Percentiles rank a stretch among this genome's conserved stretches.
phyloP scores from a whole-genome alignment of 2,797 vertebrate genomes.

The Onychomys torridus region DNA sequence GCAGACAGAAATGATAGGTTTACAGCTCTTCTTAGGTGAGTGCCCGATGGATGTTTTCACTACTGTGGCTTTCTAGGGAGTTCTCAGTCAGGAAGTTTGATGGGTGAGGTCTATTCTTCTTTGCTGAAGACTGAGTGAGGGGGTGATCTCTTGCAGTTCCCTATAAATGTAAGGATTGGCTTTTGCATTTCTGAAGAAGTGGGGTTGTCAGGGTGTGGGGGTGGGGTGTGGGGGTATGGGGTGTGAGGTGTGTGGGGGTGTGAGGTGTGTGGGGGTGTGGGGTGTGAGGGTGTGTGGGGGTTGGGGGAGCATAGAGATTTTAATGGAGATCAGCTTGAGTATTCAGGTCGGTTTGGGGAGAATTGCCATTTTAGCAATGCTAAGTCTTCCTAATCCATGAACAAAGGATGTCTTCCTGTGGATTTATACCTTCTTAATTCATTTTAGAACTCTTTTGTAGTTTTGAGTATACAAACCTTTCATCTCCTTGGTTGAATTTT shows the following conservation, averaged over 20 bases:
- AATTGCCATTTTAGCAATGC: neutral
- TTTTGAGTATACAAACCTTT: conserved; percentile 21
- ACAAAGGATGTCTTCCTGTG: neutral
- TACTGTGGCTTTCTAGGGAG: neutral
- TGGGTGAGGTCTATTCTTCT: neutral
- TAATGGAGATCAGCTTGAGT: neutral
- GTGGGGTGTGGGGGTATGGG: too few relatives aligned
- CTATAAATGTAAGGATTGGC: neutral
- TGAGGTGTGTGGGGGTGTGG: neutral
- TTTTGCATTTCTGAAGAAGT: neutral
- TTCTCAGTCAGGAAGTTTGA: neutral
- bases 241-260: too few relatives aligned
- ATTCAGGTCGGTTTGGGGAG: neutral
- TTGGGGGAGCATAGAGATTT: neutral
- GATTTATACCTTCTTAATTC: conserved; percentile 24
- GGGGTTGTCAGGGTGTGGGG: too few relatives aligned
- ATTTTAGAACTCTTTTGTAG: neutral
- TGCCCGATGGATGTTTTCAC: neutral
- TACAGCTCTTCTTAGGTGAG: neutral
- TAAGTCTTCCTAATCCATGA: neutral
- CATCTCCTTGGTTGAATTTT: neutral
- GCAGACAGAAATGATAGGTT: neutral
- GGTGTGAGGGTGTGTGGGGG: too few relatives aligned
- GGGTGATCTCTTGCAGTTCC: neutral
- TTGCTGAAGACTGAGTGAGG: neutral